phyloP scores from a whole-genome alignment of 2,888 invertebrate genomes.

The Cataglyphis altisquamis region DNA sequence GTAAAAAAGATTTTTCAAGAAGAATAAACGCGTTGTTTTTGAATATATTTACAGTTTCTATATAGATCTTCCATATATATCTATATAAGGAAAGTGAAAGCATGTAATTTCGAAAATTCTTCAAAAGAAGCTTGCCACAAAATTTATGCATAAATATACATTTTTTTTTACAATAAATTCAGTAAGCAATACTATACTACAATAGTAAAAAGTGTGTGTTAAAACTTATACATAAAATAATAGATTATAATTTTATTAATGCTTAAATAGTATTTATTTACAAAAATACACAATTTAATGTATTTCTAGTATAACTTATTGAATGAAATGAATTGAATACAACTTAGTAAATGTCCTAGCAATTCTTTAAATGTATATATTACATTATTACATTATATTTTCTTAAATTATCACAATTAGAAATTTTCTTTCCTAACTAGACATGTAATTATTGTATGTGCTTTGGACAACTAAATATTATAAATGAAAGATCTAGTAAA shows the following conservation, averaged over 20 bases:
- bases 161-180: neutral
- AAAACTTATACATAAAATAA: neutral
- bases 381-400: neutral
- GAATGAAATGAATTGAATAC: neutral
- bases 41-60: neutral
- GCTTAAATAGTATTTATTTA: slow-evolving; percentile 19
- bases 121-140: neutral
- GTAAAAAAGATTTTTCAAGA: slow-evolving; percentile 18
- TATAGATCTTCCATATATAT: neutral
- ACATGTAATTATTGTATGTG: neutral
- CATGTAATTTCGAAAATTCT: neutral
- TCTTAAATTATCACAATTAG: neutral
- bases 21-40: neutral
- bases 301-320: neutral
- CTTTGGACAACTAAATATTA: neutral
- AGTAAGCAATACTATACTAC: neutral
- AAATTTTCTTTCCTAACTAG: neutral
- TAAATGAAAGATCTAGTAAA: neutral
- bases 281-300: slow-evolving; percentile 26
- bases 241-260: neutral
- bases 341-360: neutral
- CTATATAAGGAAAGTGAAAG: neutral
- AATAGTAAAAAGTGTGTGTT: neutral
- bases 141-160: neutral
- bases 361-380: neutral